Base-by-base conservation (phyloP, 2,888 invertebrate genomes). In the Drosophila macrothrix region DNA sequence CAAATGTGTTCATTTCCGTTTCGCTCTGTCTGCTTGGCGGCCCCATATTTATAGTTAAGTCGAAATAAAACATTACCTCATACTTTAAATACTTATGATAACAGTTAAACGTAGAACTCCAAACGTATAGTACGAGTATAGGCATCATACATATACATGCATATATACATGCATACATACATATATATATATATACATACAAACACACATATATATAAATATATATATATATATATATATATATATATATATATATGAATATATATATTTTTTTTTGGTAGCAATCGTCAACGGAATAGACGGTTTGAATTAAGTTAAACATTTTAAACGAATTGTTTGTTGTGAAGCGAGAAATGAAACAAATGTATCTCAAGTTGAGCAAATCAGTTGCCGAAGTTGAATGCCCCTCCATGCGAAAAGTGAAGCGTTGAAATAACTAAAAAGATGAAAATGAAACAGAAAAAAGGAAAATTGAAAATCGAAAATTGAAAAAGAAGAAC, bases 41-140 rank as follows among this genome's bases (percentile, higher is more conserved):
- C 43, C n/a, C 58, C 61, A 56, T 81, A 46, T 16, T 9, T 46
- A 22, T n/a, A 76, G 71, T 80, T 90, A 88, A 83, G 90, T 82
- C 80, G 82, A 81, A 87, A 90, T 82, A 90, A 90, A 80, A 79
- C 91, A 90, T 91, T 90, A 91, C 91, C 90, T 90, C 90, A 90
- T 91, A 91, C 81, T 90, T 90, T 91, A 90, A 88, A 87, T 81
- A 88, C 88, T 83, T 87, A 86, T 88, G 82, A 86, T 76, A 85
- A 87, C 75, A 67, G 77, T 84, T 84, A 87, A 82, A 73, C 59
- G 80, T 84, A 84, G 85, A 79, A 70, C 64, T 73, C 62, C 60
- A 71, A 67, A 71, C 84, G 69, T 79, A 71, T 67, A 50, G 50
- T 67, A 77, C 55, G 61, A 59, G 50, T 64, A 68, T 78, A 76